Conservation (phyloP, 2,797 vertebrate genomes). For the Masticophis lateralis region DNA sequence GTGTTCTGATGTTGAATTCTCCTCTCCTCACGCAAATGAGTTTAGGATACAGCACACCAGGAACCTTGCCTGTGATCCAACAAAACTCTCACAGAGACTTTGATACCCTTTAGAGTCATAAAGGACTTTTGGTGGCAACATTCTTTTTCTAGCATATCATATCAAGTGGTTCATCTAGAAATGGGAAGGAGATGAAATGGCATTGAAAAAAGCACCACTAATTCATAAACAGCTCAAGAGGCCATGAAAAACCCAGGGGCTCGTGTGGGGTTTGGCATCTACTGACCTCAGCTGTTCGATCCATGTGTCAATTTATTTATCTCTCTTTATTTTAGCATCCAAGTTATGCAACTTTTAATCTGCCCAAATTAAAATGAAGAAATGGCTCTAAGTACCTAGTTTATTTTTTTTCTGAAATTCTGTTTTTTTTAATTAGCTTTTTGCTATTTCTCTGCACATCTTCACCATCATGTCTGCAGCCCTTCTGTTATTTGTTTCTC, state of each 20-base stretch:
- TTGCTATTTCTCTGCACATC: not conserved
- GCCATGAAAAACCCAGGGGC: not conserved
- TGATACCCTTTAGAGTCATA: not conserved
- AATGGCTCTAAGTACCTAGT: not conserved
- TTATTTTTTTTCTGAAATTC: conserved; percentile 27
- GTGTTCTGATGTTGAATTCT: not conserved
- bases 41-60: not conserved
- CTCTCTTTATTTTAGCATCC: not conserved
- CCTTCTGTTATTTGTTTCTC: conserved; percentile 13
- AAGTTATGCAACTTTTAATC: not conserved
- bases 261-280: not conserved
- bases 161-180: not conserved
- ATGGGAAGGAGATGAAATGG: not conserved
- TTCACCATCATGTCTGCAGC: conserved; percentile 29
- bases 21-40: not conserved
- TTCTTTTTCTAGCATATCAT: not conserved
- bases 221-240: not conserved
- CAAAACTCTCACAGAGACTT: not conserved
- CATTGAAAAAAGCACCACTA: not conserved
- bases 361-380: conserved; percentile 1
- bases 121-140: not conserved
- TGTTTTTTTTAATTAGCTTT: conserved; percentile 38
- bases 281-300: not conserved
- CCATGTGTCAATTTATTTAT: not conserved
- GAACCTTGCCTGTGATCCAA: not conserved